Conservation (phyloP, 2,113 vertebrate genomes). For the Salminus brasiliensis region DNA sequence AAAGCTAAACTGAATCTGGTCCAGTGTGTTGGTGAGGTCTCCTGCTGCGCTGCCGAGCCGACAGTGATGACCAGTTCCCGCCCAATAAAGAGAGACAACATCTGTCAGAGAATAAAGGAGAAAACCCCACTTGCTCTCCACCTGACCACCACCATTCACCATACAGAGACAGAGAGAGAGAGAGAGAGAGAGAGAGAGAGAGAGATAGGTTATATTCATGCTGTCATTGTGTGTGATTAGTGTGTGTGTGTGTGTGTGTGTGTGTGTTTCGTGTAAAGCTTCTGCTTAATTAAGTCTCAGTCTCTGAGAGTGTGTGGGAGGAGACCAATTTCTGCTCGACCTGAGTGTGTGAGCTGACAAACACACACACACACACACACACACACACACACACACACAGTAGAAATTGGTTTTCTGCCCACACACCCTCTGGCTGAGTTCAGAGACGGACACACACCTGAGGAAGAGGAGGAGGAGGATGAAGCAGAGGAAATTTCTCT, state of each 20-base stretch:
- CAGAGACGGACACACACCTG: background rate
- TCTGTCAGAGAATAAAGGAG: background rate
- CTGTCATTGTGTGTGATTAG: too few species aligned
- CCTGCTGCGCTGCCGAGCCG: too few species aligned
- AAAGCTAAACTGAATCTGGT: too few species aligned
- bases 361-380: constrained; percentile 3
- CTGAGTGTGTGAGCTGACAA: too few species aligned
- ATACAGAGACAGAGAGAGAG: background rate
- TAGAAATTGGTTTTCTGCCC: background rate
- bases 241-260: too few species aligned
- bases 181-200: background rate
- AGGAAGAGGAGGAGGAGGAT: too few species aligned
- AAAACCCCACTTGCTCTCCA: too few species aligned
- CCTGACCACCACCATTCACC: background rate
- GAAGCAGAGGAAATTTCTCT: background rate
- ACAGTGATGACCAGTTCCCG: too few species aligned
- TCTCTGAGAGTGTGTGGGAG: constrained; percentile 3
- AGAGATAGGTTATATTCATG: background rate
- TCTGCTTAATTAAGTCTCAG: too few species aligned
- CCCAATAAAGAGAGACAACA: too few species aligned
- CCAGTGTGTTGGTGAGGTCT: too few species aligned
- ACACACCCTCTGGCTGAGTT: background rate
- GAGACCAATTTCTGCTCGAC: background rate
- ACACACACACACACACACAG: background rate
- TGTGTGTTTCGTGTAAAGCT: too few species aligned